Conservation (phyloP, 2,888 invertebrate genomes). For the Bellardia pandia region DNA sequence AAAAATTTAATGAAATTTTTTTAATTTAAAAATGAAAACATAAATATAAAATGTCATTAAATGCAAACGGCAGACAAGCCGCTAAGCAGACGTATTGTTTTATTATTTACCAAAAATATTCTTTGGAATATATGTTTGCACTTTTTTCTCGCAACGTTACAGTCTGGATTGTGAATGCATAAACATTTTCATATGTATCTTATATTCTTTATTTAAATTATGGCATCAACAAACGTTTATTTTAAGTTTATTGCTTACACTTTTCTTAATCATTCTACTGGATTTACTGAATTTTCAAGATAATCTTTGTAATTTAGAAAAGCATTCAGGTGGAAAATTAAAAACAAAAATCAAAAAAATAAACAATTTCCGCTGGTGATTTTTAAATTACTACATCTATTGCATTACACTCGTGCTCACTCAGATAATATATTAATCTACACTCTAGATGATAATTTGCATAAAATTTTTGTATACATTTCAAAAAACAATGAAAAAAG, state of each 20-base stretch:
- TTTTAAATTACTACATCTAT: constrained; percentile 24
- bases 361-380: constrained; percentile 60
- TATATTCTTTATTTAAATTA: constrained; percentile 18
- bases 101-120: no score
- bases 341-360: constrained; percentile 43
- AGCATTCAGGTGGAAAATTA: constrained; percentile 64
- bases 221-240: constrained; percentile 6
- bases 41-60: constrained; percentile 6
- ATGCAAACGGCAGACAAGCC: background rate
- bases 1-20: constrained; percentile 28
- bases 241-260: background rate
- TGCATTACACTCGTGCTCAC: constrained; percentile 14
- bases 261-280: constrained; percentile 35
- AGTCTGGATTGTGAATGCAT: no score
- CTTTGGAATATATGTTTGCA: no score
- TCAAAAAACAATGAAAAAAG: constrained; percentile 17
- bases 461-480: constrained; percentile 15
- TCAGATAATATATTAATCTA: constrained; percentile 15
- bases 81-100: no score
- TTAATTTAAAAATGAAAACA: constrained; percentile 37
- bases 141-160: no score
- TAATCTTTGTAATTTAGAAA: constrained; percentile 61
- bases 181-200: no score
- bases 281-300: constrained; percentile 40
- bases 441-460: constrained; percentile 43